Base-by-base conservation (phyloP, 2,888 invertebrate species). In the Anarsia innoxiella region DNA sequence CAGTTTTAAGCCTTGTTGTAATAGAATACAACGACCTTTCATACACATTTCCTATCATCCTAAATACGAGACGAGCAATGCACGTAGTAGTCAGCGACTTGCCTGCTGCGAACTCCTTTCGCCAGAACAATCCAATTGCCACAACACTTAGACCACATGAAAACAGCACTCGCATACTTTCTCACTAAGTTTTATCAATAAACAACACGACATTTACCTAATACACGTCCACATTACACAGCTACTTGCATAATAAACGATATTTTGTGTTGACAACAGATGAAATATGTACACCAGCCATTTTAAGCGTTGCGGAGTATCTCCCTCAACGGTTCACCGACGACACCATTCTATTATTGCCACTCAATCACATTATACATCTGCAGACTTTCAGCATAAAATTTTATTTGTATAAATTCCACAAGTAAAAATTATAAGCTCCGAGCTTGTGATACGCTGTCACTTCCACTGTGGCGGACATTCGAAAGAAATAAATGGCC, bases 201-300 rank as follows among this genome's bases (percentile, higher is more conserved):
- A 49, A 51, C 39, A 48, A 45, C 56, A 60, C 53, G 30, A 52
- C 49, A 73, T 80, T 80, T 80, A 82, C 80, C 82, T 78, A 78
- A 77, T 64, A 74, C 61, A 68, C 66, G 67, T 70, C 66, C 75
- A 76, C 74, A 82, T 80, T 72, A 70, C 72, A 66, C 65, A 70
- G 69, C 73, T 72, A 73, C 80, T 80, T 79, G 83, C 80, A 79
- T 80, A 82, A 79, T 84, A 74, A 78, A 73, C 67, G 68, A 71
- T 79, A 77, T 79, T 78, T 72, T 66, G 69, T 75, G 67, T 77
- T 78, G 78, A 82, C 75, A 77, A 78, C 76, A 71, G 76, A 75
- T 69, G 72, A 70, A 59, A n/a, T n/a, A n/a, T 66, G 56, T 53
- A 59, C 63, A 66, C 68, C 71, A 70, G 65, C 70, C 82, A 83